Evolutionary conservation across 2,888 invertebrate species (phyloP).

Genomic region (Drosophila maculinotata): DNA sequence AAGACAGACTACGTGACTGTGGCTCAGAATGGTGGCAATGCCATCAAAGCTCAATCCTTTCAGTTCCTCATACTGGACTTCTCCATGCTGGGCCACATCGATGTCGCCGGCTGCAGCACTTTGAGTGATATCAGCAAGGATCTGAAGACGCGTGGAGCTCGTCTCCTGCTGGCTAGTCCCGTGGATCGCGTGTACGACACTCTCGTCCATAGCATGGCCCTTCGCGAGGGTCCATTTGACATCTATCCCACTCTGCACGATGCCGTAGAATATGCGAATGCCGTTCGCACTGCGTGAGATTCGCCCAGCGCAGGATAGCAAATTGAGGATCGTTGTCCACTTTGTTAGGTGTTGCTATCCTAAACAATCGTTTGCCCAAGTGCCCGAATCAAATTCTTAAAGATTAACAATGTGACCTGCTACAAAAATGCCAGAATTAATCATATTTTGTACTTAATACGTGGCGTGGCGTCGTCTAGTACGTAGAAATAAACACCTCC

Average conservation of each 20-base stretch:
- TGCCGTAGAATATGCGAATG: constrained; percentile 86
- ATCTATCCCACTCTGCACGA: constrained; percentile 89
- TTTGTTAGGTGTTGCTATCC: constrained; percentile 29
- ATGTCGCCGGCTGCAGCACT: constrained; percentile 88
- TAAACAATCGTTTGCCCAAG: constrained; percentile 50
- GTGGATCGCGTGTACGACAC: constrained; percentile 85
- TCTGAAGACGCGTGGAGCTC: constrained; percentile 86
- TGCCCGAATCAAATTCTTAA: constrained; percentile 33
- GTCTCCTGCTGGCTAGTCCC: constrained; percentile 87
- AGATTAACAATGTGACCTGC: constrained; percentile 36
- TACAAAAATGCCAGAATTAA: constrained; percentile 42
- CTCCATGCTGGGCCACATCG: constrained; percentile 88
- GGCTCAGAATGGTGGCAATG: constrained; percentile 53
- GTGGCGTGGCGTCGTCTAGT: constrained; percentile 16
- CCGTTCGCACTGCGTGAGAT: constrained; percentile 79
- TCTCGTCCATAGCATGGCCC: constrained; percentile 82
- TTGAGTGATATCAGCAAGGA: constrained; percentile 86
- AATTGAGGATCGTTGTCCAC: constrained; percentile 41
- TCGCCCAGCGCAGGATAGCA: too few species aligned
- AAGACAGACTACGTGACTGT: constrained; percentile 57
- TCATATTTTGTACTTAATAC: constrained; percentile 66
- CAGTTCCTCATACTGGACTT: constrained; percentile 87
- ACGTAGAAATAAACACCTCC: constrained; percentile 38
- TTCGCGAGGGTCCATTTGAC: constrained; percentile 84
- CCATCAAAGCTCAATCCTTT: constrained; percentile 57